Percentiles rank a stretch among this genome's conserved stretches.
Evolutionary conservation across 2,113 vertebrate species (phyloP).

Genomic region (Chionis minor): DNA sequence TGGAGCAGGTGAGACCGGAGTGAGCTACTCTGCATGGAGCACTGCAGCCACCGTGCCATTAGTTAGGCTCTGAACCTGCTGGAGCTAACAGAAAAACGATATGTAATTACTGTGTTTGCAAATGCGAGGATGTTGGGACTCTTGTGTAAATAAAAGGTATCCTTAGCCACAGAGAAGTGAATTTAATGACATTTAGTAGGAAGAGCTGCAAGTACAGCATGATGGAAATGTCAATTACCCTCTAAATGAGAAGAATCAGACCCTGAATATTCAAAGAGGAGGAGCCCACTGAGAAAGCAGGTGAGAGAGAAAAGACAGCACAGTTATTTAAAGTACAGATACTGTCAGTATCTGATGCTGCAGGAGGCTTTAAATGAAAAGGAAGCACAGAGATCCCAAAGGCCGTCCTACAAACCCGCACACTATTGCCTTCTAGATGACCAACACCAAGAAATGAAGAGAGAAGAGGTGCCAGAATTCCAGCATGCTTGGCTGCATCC

Average conservation of each 20-base stretch:
- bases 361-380: neutral
- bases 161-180: neutral
- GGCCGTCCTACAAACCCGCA: neutral
- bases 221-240: neutral
- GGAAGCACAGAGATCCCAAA: neutral
- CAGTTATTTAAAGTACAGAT: neutral
- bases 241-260: neutral
- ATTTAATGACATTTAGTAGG: neutral
- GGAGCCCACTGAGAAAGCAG: neutral
- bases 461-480: neutral
- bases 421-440: neutral
- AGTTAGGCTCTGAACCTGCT: neutral
- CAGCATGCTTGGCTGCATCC: neutral
- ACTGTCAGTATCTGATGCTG: neutral
- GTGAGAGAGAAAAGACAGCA: neutral
- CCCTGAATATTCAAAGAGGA: neutral
- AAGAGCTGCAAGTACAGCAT: neutral
- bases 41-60: neutral
- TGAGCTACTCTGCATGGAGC: neutral
- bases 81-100: neutral
- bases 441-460: neutral
- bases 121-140: neutral
- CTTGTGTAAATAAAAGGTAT: neutral
- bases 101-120: neutral
- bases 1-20: neutral